Conservation (phyloP, 2,113 vertebrate species). For the Climacteris rufus region DNA sequence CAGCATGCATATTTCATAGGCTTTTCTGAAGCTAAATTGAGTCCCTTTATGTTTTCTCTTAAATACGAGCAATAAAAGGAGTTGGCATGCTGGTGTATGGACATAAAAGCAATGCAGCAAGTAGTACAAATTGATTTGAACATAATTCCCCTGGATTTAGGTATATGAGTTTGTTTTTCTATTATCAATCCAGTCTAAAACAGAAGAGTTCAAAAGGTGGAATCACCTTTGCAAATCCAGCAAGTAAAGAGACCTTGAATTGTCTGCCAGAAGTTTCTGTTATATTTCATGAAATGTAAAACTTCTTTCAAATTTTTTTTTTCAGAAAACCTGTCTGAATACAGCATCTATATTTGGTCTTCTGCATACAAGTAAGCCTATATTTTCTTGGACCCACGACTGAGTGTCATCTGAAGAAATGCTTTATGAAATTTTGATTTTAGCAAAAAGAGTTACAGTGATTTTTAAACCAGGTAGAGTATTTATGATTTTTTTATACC, state of each 20-base stretch:
- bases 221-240: background rate
- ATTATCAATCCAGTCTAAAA: background rate
- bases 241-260: background rate
- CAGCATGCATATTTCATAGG: background rate
- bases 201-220: background rate
- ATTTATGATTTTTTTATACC: background rate
- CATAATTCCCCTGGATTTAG: accelerated
- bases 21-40: background rate
- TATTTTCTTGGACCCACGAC: background rate
- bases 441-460: background rate
- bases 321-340: background rate
- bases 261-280: background rate
- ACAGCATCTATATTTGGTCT: background rate
- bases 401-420: background rate
- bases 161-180: background rate
- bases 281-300: background rate
- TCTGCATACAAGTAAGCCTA: background rate
- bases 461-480: background rate
- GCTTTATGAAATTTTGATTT: background rate
- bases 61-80: background rate
- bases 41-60: background rate
- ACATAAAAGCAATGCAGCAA: background rate
- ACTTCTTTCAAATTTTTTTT: background rate
- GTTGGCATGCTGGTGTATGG: background rate
- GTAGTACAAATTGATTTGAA: background rate